Conservation (phyloP, 2,113 vertebrate genomes). For the Poeciliopsis turrubarensis region DNA sequence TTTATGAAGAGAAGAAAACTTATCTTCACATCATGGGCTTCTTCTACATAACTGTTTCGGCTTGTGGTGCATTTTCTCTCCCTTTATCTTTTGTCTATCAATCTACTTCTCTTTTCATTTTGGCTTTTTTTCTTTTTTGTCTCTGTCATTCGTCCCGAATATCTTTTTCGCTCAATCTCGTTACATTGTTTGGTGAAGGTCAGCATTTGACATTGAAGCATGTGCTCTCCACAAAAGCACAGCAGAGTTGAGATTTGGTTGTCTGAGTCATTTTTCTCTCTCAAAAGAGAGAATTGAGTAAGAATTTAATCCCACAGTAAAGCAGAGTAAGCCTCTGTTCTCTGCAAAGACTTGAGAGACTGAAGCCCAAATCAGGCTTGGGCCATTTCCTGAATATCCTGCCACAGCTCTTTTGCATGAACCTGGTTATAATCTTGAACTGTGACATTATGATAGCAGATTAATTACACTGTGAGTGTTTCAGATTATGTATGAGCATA, state of each 20-base stretch:
- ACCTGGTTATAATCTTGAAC: neutral
- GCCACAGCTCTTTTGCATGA: neutral
- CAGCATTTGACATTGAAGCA: slow-evolving; percentile 34
- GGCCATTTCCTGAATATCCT: neutral
- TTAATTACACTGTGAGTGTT: no score
- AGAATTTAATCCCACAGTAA: slow-evolving; percentile 19
- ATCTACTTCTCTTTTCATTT: neutral
- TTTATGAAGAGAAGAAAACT: slow-evolving; percentile 7
- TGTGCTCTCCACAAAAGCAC: slow-evolving; percentile 4
- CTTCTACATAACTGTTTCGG: neutral
- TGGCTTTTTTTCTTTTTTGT: neutral
- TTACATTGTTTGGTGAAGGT: slow-evolving; percentile 30
- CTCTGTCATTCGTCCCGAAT: neutral
- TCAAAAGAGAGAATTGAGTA: slow-evolving; percentile 18
- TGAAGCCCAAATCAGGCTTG: neutral
- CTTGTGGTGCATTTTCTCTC: neutral
- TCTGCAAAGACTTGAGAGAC: neutral
- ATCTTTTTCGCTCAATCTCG: neutral
- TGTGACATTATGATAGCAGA: neutral
- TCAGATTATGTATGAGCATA: no score
- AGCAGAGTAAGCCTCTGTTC: neutral
- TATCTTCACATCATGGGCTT: neutral
- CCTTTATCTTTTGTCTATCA: slow-evolving; percentile 6
- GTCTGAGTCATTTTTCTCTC: neutral
- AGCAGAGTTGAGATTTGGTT: slow-evolving; percentile 9